These are phyloP conservation scores for Saccopteryx leptura DNA, from an alignment of 2,113 vertebrate genomes.

Conservation along the genomic window DNA sequence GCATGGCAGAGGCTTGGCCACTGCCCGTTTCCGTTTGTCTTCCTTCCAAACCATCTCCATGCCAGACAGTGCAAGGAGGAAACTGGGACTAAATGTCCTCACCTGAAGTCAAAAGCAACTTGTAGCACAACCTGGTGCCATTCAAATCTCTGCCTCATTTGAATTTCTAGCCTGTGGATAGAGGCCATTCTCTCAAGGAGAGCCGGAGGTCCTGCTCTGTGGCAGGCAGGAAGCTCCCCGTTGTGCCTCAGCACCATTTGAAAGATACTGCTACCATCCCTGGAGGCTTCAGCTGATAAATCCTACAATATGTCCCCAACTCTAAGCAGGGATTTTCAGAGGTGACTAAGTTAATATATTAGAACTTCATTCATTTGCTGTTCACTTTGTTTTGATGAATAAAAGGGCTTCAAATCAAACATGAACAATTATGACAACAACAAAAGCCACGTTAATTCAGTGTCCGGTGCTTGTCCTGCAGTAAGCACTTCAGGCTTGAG, in stretches of 20 bases:
- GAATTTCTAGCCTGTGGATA: background rate
- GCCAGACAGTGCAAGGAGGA: background rate
- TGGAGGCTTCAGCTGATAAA: background rate
- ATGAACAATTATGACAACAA: fast-evolving
- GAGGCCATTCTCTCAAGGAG: background rate
- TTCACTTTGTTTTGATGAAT: background rate
- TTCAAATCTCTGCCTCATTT: background rate
- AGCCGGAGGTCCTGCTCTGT: fast-evolving
- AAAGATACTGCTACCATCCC: too few species aligned
- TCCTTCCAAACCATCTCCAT: background rate
- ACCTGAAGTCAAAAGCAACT: background rate
- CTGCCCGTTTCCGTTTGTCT: background rate
- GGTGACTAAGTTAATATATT: fast-evolving
- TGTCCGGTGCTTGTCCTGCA: fast-evolving
- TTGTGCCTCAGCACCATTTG: too few species aligned
- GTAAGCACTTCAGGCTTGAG: background rate
- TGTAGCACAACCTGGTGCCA: fast-evolving
- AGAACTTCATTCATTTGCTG: background rate
- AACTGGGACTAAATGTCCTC: background rate
- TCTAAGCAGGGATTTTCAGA: background rate
- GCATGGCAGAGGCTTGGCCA: too few species aligned
- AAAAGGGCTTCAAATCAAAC: background rate
- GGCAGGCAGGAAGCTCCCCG: background rate
- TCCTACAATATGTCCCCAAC: fast-evolving
- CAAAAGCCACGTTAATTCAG: fast-evolving